Evolutionary conservation across 2,797 vertebrate species (phyloP), one percentile per base, ranked within the genome.

Genomic region (Catharus ustulatus): DNA sequence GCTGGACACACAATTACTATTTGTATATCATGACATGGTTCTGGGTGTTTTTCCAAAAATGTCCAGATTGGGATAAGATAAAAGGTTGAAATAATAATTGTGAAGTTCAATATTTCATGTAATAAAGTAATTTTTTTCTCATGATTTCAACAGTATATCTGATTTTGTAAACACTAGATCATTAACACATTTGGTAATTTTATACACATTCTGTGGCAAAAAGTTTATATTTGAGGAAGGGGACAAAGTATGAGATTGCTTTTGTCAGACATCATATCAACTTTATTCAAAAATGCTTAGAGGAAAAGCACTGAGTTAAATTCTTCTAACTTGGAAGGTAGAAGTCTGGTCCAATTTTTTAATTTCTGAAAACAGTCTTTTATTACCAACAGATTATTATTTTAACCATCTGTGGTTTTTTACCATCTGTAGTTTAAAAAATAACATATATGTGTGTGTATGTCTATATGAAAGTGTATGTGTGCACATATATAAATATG

Each of bases 91-190:
- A 59, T 57, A 77, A 34, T 54, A 80, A 52, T 73, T 93, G n/a
- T 85, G 61, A 76, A 59, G 22, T 55, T 91, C 34, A 80, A 12
- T 85, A 90, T 68, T 76, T 91, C 18, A 58, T 90, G 49, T 86
- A 93, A 88, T 83, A 91, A 91, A 85, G 21, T 21, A 15, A 52
- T 83, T 83, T 87, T 89, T 45, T 91, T 89, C 36, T 83, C 15
- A 61, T 34, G 0, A 72, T 91, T 95, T 84, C 16, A 78, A 61
- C 38, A 86, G 15, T 81, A 90, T 84, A 86, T 69, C 49, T 90
- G 48, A 68, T 75, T 84, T 82, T 91, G 19, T 93, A 38, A 74
- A 42, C 19, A 20, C n/a, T 32, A 64, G 34, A 22, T 80, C 63
- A 67, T 77, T 72, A 72, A 52, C 4, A 61, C 2, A 2, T 79